Evolutionary conservation across 2,797 vertebrate genomes (phyloP).

Genomic region (Myioborus miniatus): DNA sequence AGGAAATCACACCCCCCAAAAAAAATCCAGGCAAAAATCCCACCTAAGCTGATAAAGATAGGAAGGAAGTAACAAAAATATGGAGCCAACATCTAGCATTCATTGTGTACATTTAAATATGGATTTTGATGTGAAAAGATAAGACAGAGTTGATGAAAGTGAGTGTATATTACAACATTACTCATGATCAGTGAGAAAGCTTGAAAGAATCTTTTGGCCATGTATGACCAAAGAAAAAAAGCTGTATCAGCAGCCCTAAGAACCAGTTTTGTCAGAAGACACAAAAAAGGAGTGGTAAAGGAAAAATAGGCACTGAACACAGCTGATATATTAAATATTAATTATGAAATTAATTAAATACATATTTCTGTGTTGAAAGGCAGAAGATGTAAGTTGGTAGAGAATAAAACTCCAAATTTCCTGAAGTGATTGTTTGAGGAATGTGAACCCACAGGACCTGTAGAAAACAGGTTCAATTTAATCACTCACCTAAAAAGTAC

Average conservation of each 20-base stretch:
- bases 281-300: not conserved
- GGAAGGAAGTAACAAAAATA: not conserved
- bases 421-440: not conserved
- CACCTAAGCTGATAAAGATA: not conserved
- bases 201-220: not conserved
- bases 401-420: not conserved
- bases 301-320: not conserved
- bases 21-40: not conserved
- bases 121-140: not conserved
- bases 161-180: not conserved
- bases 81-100: not conserved
- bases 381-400: not conserved
- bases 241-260: not conserved
- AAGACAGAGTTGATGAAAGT: fast-evolving
- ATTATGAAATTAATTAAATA: not conserved
- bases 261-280: not conserved
- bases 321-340: not conserved
- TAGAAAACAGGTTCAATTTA: not conserved
- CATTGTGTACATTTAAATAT: fast-evolving
- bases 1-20: not conserved
- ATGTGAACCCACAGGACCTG: not conserved
- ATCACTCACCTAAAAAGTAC: not conserved
- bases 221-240: not conserved
- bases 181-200: not conserved
- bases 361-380: not conserved